A percentile compares a stretch with the other conserved stretches of the same genome.
phyloP scores from a whole-genome alignment of 2,888 invertebrate genomes.

The Carterocephalus palaemon region DNA sequence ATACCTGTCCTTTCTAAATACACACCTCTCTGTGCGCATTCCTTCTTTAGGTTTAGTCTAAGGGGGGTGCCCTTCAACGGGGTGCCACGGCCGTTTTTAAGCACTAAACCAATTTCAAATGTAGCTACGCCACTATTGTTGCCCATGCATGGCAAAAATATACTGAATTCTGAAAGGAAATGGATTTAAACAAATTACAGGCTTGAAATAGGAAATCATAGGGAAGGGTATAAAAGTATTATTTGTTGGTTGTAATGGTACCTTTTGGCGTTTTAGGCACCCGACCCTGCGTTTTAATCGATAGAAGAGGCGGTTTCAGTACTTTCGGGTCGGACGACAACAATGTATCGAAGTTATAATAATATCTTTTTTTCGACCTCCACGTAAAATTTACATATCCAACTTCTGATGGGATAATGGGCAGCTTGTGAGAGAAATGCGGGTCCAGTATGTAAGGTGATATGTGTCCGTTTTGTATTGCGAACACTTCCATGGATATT shows the following conservation, averaged over 20 bases:
- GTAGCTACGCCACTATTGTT: constrained; percentile 92
- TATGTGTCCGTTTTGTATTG: constrained; percentile 92
- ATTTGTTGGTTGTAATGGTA: no score
- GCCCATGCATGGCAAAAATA: constrained; percentile 91
- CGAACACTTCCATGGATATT: constrained; percentile 92
- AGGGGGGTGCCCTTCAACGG: constrained; percentile 92
- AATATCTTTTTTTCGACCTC: constrained; percentile 91
- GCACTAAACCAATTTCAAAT: constrained; percentile 91
- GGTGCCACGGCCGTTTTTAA: constrained; percentile 88
- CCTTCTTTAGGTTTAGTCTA: constrained; percentile 91
- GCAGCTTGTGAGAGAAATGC: constrained; percentile 92
- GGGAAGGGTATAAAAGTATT: no score
- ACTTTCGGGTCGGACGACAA: constrained; percentile 91
- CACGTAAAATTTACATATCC: constrained; percentile 94
- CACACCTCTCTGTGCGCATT: constrained; percentile 95
- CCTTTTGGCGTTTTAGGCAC: constrained; percentile 93
- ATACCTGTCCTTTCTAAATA: constrained; percentile 82
- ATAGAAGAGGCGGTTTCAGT: constrained; percentile 90
- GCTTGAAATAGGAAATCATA: no score
- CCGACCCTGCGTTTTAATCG: constrained; percentile 90
- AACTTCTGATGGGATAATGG: constrained; percentile 95
- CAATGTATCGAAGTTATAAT: constrained; percentile 91
- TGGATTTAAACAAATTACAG: constrained; percentile 9
- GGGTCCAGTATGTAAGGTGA: constrained; percentile 92
- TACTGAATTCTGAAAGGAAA: constrained; percentile 95